Conservation (phyloP, 2,888 invertebrate genomes). For the Tenthredo amoena region DNA sequence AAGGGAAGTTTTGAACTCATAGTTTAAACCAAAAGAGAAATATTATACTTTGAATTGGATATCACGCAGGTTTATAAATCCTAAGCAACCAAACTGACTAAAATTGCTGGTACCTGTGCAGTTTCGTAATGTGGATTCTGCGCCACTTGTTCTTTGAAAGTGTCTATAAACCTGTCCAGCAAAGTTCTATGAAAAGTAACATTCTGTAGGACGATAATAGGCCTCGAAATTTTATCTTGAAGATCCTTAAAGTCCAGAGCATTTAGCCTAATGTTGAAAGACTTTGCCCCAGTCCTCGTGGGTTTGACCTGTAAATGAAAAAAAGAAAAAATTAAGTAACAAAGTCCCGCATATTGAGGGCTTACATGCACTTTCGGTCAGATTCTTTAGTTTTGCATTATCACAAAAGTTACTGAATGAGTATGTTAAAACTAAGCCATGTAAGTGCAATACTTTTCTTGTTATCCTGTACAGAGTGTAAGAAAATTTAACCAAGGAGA, state of each 20-base stretch:
- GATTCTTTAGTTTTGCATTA: not conserved
- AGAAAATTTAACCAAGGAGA: conserved; percentile 4
- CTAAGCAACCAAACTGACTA: not conserved
- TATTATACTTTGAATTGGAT: conserved; percentile 40
- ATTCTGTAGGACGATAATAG: conserved; percentile 84
- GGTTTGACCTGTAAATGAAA: conserved; percentile 80
- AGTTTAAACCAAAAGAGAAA: not conserved
- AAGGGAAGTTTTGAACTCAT: not conserved
- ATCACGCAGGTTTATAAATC: conserved; percentile 15
- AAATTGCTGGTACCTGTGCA: conserved; percentile 78
- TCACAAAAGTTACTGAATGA: not conserved
- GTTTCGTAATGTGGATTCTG: conserved; percentile 84
- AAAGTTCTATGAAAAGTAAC: conserved; percentile 88
- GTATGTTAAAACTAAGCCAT: too few relatives aligned
- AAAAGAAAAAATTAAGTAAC: conserved; percentile 6
- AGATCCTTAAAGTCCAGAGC: conserved; percentile 89
- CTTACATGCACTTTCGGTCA: not conserved
- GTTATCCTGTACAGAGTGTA: not conserved
- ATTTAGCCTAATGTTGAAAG: conserved; percentile 88
- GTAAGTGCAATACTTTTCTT: too few relatives aligned
- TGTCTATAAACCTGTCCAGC: conserved; percentile 91
- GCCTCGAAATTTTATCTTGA: conserved; percentile 84
- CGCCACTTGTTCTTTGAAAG: conserved; percentile 88
- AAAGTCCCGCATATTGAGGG: not conserved
- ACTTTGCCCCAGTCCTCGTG: conserved; percentile 80